These are phyloP conservation scores for Agriotes lineatus DNA, from an alignment of 2,888 invertebrate species.

Conservation along the genomic window DNA sequence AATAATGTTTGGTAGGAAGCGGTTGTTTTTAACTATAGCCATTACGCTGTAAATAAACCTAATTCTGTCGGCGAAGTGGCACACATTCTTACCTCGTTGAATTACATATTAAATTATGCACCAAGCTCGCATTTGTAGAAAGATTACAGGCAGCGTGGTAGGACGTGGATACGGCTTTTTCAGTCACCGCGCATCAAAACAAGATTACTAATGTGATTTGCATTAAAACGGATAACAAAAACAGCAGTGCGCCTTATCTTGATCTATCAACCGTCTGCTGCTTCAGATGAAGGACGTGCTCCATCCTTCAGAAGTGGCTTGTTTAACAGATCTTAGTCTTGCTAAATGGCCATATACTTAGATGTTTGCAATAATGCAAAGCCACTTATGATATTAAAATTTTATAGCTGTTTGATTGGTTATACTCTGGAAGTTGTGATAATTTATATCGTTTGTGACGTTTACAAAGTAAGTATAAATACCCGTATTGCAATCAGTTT, in stretches of 20 bases:
- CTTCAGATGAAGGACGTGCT: constrained; percentile 35
- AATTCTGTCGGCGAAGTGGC: too few relatives aligned
- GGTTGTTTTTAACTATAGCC: too few relatives aligned
- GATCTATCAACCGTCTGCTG: constrained; percentile 38
- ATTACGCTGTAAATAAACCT: too few relatives aligned
- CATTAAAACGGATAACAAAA: constrained; percentile 37
- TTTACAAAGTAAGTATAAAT: background rate
- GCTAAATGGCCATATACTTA: constrained; percentile 24
- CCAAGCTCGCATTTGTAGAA: constrained; percentile 9
- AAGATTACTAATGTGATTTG: constrained; percentile 39
- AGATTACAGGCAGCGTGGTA: background rate
- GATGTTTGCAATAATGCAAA: constrained; percentile 10
- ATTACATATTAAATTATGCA: constrained; percentile 9
- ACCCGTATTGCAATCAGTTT: too few relatives aligned
- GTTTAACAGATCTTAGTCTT: constrained; percentile 22
- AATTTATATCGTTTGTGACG: background rate
- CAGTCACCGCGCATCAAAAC: constrained; percentile 31
- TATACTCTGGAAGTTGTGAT: background rate
- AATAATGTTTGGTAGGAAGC: too few relatives aligned
- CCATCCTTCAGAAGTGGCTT: constrained; percentile 32
- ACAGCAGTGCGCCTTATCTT: constrained; percentile 37
- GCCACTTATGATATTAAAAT: constrained; percentile 5
- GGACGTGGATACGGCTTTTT: constrained; percentile 25
- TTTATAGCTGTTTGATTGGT: background rate
- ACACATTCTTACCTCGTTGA: background rate